Base-by-base conservation (phyloP, 2,888 invertebrate species). In the Athalia circularis region DNA sequence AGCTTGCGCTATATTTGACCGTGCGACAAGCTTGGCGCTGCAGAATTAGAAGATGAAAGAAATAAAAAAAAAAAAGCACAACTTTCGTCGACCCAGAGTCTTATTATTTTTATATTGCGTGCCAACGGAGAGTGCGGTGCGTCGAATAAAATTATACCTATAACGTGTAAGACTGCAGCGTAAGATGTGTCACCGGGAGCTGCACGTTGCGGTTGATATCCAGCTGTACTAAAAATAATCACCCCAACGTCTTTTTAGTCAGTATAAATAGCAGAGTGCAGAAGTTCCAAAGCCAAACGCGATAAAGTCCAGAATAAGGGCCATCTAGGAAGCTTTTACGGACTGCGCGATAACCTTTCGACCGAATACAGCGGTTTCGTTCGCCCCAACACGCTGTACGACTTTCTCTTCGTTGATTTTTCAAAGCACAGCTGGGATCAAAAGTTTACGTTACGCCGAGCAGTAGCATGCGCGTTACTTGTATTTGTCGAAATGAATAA, bases 251-350 rank as follows among this genome's bases (percentile, higher is more conserved):
- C 3, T 72, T 45, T 59, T 57, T 47, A 72, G 8, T n/a, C 8
- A 11, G 45, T n/a, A n/a, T 59, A 72, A 72, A 72, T 72, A 72
- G 70, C 57, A 13, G 57, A 59, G 45, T 72, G 70, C 70, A 72
- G 70, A 72, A 72, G 57, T 72, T 72, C 59, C 57, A 11, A 15
- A 72, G 29, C 29, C 29, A 29, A 29, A 29, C 29, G 29, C 57
- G 70, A 72, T 72, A 72, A 72, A 9, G 59, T 72, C 47, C 57
- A 45, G 47, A 13, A 29, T 29, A 72, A 47, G 47, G 70, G 70
- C 47, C 47, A n/a, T 7, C 54, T 54, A 7, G 4, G 54, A 54
- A 54, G 54, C 9, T 54, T 54, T 54, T 54, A 11, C 54, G 54
- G 54, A 29, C 29, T 5, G n/a, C 54, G 54, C 54, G 7, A 54